Evolutionary conservation across 2,888 invertebrate genomes (phyloP).

Genomic region (Thysanoteuthis rhombus): DNA sequence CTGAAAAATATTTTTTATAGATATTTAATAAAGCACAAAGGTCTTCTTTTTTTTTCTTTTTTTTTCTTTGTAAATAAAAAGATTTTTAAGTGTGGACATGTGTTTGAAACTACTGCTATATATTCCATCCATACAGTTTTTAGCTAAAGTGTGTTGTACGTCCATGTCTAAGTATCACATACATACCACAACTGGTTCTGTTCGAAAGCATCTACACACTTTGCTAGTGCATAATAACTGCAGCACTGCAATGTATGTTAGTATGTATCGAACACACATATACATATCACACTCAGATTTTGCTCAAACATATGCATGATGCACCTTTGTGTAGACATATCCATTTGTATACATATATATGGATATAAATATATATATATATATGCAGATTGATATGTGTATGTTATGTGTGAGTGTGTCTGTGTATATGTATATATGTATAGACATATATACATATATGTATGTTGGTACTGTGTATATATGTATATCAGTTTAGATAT

Average conservation of each 20-base stretch:
- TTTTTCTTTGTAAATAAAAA: neutral
- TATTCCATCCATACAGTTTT: neutral
- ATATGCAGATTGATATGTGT: neutral
- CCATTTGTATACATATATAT: neutral
- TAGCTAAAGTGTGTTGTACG: neutral
- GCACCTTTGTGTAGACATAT: neutral
- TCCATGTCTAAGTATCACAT: neutral
- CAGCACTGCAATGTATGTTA: neutral
- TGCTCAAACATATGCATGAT: neutral
- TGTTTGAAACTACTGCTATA: constrained; percentile 12
- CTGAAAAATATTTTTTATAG: neutral
- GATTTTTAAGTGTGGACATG: constrained; percentile 12
- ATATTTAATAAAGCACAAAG: neutral
- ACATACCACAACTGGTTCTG: neutral
- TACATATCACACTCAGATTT: neutral
- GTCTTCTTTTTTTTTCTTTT: neutral
- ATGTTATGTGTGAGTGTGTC: neutral
- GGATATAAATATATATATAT: neutral
- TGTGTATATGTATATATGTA: neutral
- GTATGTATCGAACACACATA: neutral
- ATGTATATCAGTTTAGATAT: neutral
- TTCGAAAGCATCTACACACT: neutral
- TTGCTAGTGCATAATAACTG: neutral
- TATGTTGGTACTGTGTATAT: constrained; percentile 15
- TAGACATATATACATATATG: neutral